Percentiles rank a stretch among this genome's conserved stretches.
These are phyloP conservation scores for Lutjanus campechanus DNA, from an alignment of 2,797 vertebrate species.

Conservation along the genomic window DNA sequence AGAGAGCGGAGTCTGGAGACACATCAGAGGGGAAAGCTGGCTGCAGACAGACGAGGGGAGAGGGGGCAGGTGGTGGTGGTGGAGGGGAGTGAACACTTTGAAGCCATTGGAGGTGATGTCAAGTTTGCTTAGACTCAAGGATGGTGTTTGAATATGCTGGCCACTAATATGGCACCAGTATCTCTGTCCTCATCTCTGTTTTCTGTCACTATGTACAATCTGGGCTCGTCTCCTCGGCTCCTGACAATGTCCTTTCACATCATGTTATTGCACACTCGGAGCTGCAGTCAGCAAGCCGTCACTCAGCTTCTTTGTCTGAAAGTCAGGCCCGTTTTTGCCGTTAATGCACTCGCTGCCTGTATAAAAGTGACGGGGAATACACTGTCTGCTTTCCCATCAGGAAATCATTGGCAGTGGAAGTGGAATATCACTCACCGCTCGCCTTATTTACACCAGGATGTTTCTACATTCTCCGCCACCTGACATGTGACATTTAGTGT, in stretches of 20 bases:
- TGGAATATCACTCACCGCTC: constrained; percentile 84
- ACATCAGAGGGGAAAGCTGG: constrained; percentile 87
- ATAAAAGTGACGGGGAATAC: constrained; percentile 86
- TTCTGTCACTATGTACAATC: constrained; percentile 94
- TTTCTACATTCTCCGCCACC: constrained; percentile 71
- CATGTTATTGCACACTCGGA: constrained; percentile 88
- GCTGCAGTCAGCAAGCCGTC: constrained; percentile 86
- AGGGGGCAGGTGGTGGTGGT: constrained; percentile 15
- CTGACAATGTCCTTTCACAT: constrained; percentile 95
- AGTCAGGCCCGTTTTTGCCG: constrained; percentile 86
- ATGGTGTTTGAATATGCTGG: constrained; percentile 88
- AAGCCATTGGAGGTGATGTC: constrained; percentile 91
- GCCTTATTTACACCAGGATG: constrained; percentile 87
- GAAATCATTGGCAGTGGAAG: constrained; percentile 87
- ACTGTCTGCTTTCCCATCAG: constrained; percentile 88
- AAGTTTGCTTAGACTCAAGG: constrained; percentile 91
- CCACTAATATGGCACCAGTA: constrained; percentile 92
- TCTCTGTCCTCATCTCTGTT: constrained; percentile 96
- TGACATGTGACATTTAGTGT: constrained; percentile 80
- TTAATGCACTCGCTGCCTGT: constrained; percentile 88
- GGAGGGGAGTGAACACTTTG: constrained; percentile 84
- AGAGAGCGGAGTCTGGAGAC: constrained; percentile 84
- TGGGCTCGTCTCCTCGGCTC: constrained; percentile 80
- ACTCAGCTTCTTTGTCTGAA: constrained; percentile 91
- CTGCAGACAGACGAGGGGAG: constrained; percentile 62